Conservation (phyloP, 2,888 invertebrate species). For the Leuctra nigra region DNA sequence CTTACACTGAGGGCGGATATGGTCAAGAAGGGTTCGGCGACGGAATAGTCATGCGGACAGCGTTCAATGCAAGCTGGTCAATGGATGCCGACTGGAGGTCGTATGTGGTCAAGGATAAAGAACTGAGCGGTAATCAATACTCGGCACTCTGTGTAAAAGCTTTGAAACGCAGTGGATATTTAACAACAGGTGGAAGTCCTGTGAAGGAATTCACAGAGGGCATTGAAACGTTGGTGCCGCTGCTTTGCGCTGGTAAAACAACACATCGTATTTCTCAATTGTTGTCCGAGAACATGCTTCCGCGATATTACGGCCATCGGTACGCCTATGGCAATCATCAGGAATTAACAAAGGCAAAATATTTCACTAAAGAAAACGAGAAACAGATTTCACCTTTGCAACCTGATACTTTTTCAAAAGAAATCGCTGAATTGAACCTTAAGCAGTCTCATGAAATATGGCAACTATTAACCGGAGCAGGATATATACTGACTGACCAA, state of each 20-base stretch:
- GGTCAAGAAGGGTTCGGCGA: slow-evolving; percentile 29
- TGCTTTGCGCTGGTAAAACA: not conserved
- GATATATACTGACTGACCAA: not conserved
- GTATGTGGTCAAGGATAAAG: not conserved
- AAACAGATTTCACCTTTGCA: not conserved
- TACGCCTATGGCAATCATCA: not conserved
- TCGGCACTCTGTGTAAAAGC: not conserved
- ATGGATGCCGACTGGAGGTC: not conserved
- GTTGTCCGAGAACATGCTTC: not conserved
- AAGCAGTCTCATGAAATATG: not conserved
- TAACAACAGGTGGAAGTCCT: not conserved
- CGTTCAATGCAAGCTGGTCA: slow-evolving; percentile 27
- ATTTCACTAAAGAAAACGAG: not conserved
- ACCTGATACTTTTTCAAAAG: not conserved
- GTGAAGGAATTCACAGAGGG: not conserved
- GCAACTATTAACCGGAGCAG: not conserved
- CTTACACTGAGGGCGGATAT: slow-evolving; percentile 29
- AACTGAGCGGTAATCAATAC: not conserved
- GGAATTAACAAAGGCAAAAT: not conserved
- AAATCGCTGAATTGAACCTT: not conserved
- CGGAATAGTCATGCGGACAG: slow-evolving; percentile 26
- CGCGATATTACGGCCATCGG: not conserved
- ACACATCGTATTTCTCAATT: not conserved
- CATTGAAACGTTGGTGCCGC: not conserved
- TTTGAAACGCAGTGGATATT: not conserved